Evolutionary conservation across 2,888 invertebrate genomes (phyloP), one percentile per base, ranked within the genome.

Genomic region (Gastracanthus pulcherrimus): DNA sequence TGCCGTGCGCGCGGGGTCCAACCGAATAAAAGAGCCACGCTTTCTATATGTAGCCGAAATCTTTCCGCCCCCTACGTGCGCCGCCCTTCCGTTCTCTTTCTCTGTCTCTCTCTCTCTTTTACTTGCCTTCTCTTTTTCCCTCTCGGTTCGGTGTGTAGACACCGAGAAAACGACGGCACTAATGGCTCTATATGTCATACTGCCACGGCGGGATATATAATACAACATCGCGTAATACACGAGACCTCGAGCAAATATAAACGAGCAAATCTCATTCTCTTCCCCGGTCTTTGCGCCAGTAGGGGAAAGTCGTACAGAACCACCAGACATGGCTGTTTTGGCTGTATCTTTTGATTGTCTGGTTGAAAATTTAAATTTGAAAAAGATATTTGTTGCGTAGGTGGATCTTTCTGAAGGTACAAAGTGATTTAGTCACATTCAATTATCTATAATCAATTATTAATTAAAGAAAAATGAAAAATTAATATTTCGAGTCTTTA

Each of bases 31-130:
- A 82, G 76, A 80, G 84, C 80, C 81, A 84, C 85, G n/a, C n/a
- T n/a, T n/a, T n/a, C n/a, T n/a, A n/a, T 83, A 83, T 84, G 84
- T 84, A 78, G 66, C 83, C 58, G 81, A 85, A 85, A 85, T 84
- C 82, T 83, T 83, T 83, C 85, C 84, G 84, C 84, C 75, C 66
- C 70, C 76, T 48, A 76, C 79, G 38, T 70, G 81, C 78, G 60
- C 67, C 34, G 80, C 81, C 84, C 79, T 82, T 72, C 75, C 76
- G n/a, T 29, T 48, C 5, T n/a, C n/a, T n/a, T 36, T 45, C 45
- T 66, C 41, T 51, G 48, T 26, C 62, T 51, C 48, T 64, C 41
- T 6, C 58, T 64, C 26, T 55, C 58, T 36, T n/a, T n/a, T n/a
- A n/a, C n/a, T n/a, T n/a, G n/a, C n/a, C n/a, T n/a, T n/a, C n/a